These are phyloP conservation scores for Nesidiocoris tenuis DNA, from an alignment of 2,888 invertebrate genomes.

Conservation along the genomic window DNA sequence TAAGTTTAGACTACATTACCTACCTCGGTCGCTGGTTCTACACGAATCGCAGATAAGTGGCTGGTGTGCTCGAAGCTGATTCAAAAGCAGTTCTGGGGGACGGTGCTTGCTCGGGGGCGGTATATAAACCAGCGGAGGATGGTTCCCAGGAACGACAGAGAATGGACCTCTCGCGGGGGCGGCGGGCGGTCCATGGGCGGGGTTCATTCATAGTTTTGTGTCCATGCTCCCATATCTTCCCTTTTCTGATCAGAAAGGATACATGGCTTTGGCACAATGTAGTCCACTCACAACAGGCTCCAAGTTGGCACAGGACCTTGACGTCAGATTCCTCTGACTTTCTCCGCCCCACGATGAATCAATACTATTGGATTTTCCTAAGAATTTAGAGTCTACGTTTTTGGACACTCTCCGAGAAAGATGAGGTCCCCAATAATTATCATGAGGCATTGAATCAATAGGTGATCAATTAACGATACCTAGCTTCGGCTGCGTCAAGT, in stretches of 20 bases:
- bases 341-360: no score
- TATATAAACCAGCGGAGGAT: slow-evolving; percentile 15
- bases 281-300: background rate
- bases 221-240: background rate
- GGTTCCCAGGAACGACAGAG: slow-evolving; percentile 3
- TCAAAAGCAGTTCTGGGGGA: slow-evolving; percentile 6
- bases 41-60: no score
- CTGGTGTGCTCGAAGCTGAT: background rate
- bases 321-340: background rate
- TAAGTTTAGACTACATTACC: no score
- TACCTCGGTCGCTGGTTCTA: no score
- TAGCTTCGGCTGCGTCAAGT: no score
- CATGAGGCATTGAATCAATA: no score
- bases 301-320: background rate
- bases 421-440: no score
- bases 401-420: no score
- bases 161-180: slow-evolving; percentile 8
- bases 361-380: no score
- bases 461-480: no score
- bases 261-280: background rate
- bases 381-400: no score
- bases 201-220: slow-evolving; percentile 23
- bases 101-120: slow-evolving; percentile 18
- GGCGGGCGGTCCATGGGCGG: background rate
- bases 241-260: no score